Evolutionary conservation across 2,888 invertebrate genomes (phyloP).

Genomic region (Ischnura elegans): DNA sequence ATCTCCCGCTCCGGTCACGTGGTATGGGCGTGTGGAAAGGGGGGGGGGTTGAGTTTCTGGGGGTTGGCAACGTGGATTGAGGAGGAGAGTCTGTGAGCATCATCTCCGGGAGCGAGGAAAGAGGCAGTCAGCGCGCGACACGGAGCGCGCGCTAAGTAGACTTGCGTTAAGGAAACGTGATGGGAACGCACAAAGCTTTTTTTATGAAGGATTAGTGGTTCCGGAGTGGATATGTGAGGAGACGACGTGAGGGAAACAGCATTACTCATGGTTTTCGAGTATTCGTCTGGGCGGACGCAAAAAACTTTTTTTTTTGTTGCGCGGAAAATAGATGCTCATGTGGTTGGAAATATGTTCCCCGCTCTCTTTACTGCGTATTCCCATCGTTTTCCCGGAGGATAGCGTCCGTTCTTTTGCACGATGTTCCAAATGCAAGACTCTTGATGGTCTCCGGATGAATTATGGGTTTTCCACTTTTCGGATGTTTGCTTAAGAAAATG

Average conservation of each 20-base stretch:
- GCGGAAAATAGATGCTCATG: not conserved
- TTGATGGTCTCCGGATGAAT: not conserved
- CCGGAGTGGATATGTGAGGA: not conserved
- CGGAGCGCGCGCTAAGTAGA: conserved; percentile 30
- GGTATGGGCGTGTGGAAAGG: not conserved
- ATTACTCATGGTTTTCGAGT: conserved; percentile 35
- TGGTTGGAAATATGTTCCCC: not conserved
- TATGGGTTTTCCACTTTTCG: not conserved
- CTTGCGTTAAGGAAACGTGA: conserved; percentile 39
- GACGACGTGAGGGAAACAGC: not conserved
- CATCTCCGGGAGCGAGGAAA: not conserved
- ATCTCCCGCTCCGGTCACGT: not conserved
- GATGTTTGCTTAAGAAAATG: not conserved
- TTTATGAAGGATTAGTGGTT: conserved; percentile 47
- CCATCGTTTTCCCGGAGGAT: not conserved
- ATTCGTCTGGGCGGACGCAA: not conserved
- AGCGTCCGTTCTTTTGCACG: not conserved
- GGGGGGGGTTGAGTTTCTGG: not conserved
- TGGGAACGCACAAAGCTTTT: conserved; percentile 34
- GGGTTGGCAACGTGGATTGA: not conserved
- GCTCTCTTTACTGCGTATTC: not conserved
- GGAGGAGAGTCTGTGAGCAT: not conserved
- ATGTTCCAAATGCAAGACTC: not conserved
- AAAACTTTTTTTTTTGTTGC: not conserved
- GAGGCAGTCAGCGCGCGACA: not conserved